Evolutionary conservation across 2,113 vertebrate species (phyloP).

Genomic region (Heterocephalus glaber): DNA sequence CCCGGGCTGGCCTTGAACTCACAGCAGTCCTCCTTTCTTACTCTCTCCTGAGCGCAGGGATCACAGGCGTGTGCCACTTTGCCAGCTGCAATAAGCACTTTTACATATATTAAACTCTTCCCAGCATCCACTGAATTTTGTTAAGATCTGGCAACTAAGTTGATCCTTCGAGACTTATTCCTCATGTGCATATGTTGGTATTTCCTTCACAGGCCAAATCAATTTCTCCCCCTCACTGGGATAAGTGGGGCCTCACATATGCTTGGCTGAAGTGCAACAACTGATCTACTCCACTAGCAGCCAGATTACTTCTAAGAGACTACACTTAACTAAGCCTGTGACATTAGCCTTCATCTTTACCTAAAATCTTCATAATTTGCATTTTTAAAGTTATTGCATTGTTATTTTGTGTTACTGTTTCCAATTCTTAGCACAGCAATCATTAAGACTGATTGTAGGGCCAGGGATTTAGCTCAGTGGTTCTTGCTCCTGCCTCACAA

Average conservation of each 20-base stretch:
- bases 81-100: not conserved
- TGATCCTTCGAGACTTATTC: not conserved
- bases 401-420: not conserved
- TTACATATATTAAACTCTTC: not conserved
- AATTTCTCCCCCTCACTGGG: not conserved
- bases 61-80: no score
- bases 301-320: not conserved
- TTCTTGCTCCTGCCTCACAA: no score
- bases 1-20: no score
- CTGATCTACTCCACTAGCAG: not conserved
- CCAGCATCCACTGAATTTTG: not conserved
- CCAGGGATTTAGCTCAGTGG: no score
- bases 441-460: not conserved
- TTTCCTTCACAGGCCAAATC: not conserved
- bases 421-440: not conserved
- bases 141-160: not conserved
- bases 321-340: not conserved
- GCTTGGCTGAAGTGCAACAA: not conserved
- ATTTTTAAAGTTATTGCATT: not conserved
- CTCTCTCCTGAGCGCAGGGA: no score
- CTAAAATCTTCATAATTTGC: not conserved
- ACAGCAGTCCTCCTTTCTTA: no score
- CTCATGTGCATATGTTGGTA: not conserved
- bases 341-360: not conserved
- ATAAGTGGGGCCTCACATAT: not conserved